These are phyloP conservation scores for Craterocephalus amniculus DNA, from an alignment of 2,797 vertebrate genomes.

Conservation along the genomic window DNA sequence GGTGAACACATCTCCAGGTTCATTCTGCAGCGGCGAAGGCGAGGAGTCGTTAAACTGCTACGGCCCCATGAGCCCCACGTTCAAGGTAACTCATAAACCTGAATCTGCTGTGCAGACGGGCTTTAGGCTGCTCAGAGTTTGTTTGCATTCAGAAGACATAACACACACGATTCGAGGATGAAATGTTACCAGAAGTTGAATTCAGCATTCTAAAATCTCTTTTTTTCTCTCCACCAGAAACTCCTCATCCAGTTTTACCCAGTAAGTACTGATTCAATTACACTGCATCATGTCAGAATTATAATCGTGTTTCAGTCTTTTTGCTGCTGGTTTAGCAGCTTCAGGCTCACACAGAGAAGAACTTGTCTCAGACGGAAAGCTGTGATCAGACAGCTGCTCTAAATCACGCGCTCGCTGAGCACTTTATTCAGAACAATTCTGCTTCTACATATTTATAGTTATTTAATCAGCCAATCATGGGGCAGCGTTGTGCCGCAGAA, in stretches of 20 bases:
- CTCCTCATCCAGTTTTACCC: constrained; percentile 81
- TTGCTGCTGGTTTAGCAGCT: not conserved
- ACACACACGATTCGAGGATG: too few species aligned
- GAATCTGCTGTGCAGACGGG: not conserved
- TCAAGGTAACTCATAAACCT: constrained; percentile 80
- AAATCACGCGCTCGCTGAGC: not conserved
- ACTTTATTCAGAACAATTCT: not conserved
- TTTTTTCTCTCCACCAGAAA: constrained; percentile 69
- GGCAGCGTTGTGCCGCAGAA: not conserved
- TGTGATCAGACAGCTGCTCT: not conserved
- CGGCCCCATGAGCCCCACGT: constrained; percentile 83
- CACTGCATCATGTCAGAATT: not conserved
- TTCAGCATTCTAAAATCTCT: constrained; percentile 2
- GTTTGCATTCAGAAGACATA: too few species aligned
- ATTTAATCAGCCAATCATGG: not conserved
- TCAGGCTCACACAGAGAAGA: not conserved
- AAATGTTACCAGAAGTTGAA: not conserved
- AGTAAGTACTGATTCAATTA: constrained; percentile 62
- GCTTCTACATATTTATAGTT: not conserved
- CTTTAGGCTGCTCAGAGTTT: constrained; percentile 1
- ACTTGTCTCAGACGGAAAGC: not conserved
- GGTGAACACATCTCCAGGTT: constrained; percentile 37
- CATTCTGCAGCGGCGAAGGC: constrained; percentile 39
- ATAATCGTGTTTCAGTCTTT: not conserved
- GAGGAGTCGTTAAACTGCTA: constrained; percentile 77